phyloP scores from a whole-genome alignment of 2,797 vertebrate genomes.

The Cephalopachus bancanus region DNA sequence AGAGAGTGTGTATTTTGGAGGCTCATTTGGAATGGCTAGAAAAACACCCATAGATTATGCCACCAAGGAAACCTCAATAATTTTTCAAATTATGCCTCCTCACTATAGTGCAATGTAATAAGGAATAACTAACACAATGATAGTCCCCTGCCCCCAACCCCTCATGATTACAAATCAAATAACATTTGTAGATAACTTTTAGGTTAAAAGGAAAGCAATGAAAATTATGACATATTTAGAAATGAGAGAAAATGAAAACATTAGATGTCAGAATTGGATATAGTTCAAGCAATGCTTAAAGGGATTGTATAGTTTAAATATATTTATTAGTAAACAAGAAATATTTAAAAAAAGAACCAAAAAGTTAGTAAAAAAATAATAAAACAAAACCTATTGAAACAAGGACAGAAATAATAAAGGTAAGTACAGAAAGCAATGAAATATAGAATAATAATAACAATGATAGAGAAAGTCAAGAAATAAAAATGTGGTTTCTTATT shows the following conservation, averaged over 20 bases:
- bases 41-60: neutral
- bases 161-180: constrained; percentile 29
- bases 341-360: neutral
- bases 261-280: constrained; percentile 32
- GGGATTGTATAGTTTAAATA: neutral
- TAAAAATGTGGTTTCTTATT: neutral
- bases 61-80: neutral
- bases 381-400: neutral
- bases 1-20: neutral
- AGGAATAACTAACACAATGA: constrained; percentile 12
- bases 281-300: neutral
- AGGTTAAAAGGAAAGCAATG: constrained; percentile 3
- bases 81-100: neutral
- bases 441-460: neutral
- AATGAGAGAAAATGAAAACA: constrained; percentile 34
- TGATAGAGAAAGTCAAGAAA: neutral
- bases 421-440: neutral
- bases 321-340: constrained; percentile 9
- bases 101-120: neutral
- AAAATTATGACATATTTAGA: constrained; percentile 44
- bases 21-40: neutral
- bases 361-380: neutral
- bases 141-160: neutral
- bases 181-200: constrained; percentile 12
- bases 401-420: neutral